These are phyloP conservation scores for Atopsyche davidsoni DNA, from an alignment of 1,140 invertebrate species.

Conservation along the genomic window DNA sequence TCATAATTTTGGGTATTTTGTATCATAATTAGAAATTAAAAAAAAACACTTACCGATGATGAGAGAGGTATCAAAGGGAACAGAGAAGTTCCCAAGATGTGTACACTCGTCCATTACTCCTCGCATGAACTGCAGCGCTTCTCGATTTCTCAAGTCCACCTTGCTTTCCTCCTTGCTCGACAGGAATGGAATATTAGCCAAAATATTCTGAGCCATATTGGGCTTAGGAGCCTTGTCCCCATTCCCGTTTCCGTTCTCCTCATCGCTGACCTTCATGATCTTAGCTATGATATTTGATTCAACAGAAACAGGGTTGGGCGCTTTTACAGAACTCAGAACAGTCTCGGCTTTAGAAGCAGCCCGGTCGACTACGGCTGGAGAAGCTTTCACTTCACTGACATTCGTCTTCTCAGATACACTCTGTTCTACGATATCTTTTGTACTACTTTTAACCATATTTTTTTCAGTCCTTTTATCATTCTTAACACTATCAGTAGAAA, in stretches of 20 bases:
- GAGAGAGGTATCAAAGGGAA: constrained; percentile 76
- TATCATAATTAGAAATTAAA: neutral
- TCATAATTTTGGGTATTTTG: too few species aligned
- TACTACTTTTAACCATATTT: neutral
- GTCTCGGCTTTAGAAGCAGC: too few species aligned
- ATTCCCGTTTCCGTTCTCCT: neutral
- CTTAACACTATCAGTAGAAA: constrained; percentile 6
- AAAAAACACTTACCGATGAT: constrained; percentile 57
- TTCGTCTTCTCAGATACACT: too few species aligned
- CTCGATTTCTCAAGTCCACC: constrained; percentile 59
- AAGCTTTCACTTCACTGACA: too few species aligned
- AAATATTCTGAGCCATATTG: constrained; percentile 36
- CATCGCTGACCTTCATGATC: constrained; percentile 19
- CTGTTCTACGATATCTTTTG: constrained; percentile 14
- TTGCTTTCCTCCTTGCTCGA: constrained; percentile 48
- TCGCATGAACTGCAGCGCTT: constrained; percentile 90
- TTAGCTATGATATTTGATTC: constrained; percentile 19
- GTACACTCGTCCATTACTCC: constrained; percentile 99
- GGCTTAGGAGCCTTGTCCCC: neutral
- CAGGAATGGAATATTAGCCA: constrained; percentile 40
- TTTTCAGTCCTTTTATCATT: neutral
- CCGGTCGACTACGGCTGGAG: too few species aligned
- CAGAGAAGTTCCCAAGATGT: constrained; percentile 87
- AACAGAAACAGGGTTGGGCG: neutral
- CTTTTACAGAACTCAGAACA: neutral